Percentiles rank a stretch among this genome's conserved stretches.
phyloP scores from a whole-genome alignment of 2,113 vertebrate species.

The Martes martes region DNA sequence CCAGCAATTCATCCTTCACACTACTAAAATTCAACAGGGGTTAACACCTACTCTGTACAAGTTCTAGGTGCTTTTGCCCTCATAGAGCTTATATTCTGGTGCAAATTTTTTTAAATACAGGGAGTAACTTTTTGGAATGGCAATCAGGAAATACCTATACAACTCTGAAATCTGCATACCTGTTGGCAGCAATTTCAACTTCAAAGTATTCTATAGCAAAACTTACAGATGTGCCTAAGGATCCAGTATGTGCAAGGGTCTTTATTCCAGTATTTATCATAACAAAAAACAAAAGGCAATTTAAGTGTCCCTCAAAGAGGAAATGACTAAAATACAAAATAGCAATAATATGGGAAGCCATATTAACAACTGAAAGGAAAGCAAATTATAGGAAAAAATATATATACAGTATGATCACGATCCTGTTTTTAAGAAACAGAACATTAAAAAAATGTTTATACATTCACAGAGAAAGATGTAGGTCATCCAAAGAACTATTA shows the following conservation, averaged over 20 bases:
- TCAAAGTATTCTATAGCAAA: background rate
- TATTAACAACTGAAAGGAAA: background rate
- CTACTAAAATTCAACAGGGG: background rate
- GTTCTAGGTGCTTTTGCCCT: background rate
- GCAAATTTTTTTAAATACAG: background rate
- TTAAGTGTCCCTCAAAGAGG: background rate
- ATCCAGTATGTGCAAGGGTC: background rate
- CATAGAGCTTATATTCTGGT: background rate
- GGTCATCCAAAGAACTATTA: background rate
- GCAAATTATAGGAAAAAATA: background rate
- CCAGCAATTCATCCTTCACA: background rate
- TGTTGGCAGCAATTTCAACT: background rate
- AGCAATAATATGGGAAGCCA: background rate
- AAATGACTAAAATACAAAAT: slow-evolving; percentile 4
- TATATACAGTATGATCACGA: background rate
- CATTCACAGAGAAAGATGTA: background rate
- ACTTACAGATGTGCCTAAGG: background rate
- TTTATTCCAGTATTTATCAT: background rate
- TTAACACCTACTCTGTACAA: background rate
- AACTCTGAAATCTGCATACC: background rate
- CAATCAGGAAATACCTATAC: background rate
- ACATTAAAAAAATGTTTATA: background rate
- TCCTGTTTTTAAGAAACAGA: background rate
- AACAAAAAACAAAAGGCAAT: background rate
- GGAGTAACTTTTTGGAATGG: background rate